Evolutionary conservation across 1,140 invertebrate species (phyloP).

Genomic region (Anoplolepis gracilipes): DNA sequence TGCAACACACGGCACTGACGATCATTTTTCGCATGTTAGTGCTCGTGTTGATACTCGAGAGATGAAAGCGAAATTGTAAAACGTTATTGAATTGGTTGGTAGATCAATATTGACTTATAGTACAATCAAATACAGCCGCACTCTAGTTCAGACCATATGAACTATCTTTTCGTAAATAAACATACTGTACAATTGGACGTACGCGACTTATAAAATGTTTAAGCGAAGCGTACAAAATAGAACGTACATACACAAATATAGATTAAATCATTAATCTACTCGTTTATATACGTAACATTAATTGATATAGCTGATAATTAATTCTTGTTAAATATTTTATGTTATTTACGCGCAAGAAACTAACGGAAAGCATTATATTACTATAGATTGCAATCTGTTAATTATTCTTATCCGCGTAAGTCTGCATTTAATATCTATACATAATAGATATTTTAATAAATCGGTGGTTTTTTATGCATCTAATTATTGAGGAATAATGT

Average conservation of each 20-base stretch:
- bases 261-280: not conserved
- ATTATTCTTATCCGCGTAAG: not conserved
- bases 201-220: not conserved
- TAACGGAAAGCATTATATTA: not conserved
- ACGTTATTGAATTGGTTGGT: not conserved
- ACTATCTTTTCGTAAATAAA: not conserved
- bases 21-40: not conserved
- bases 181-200: not conserved
- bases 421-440: not conserved
- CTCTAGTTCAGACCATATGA: not conserved
- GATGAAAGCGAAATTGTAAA: not conserved
- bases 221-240: not conserved
- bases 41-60: not conserved
- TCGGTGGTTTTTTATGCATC: not conserved
- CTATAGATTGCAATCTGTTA: not conserved
- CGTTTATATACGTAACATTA: not conserved
- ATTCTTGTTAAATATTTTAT: not conserved
- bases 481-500: not conserved
- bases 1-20: not conserved
- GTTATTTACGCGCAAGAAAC: not conserved
- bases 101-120: constrained; percentile 37
- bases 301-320: not conserved
- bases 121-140: not conserved
- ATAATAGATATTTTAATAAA: too few relatives aligned
- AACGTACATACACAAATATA: not conserved